Base-by-base conservation (phyloP, 2,797 vertebrate species). In the Acestrorhynchus altus region DNA sequence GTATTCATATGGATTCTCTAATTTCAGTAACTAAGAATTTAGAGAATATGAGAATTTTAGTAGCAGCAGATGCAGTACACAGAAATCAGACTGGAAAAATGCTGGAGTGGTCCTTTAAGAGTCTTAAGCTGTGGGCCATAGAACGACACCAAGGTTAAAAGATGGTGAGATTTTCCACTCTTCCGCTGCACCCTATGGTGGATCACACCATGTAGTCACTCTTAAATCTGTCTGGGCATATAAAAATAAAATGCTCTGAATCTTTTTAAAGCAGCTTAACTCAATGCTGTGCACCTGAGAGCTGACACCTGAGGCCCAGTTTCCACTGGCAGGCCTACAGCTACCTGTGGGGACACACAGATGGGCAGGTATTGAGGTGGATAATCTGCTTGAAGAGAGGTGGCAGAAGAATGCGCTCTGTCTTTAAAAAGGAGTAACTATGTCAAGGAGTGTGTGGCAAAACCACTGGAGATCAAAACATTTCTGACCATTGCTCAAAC, bases 361-460 rank as follows among this genome's bases (percentile, higher is more conserved):
- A 83, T 83, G 73, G 52, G 70, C 56, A 80, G 79, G 68, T 73
- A 72, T 77, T 46, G 68, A 60, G 66, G 78, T 74, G 70, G 49
- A 82, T 51, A 74, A 56, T 22, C 59, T 49, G 46, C 49, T 74
- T 44, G 10, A 31, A 56, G 40, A 20, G 16, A 39, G 22, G 51
- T 39, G 51, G 18, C 5, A 2, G 42, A 15, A 24, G 11, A 59
- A 52, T 22, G 7, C 11, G 11, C 22, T 20, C 4, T 64, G 35
- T 42, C n/a, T 2, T 9, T 40, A 11, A 63, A 26, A 54, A n/a
- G 8, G 24, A 57, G 15, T 10, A 40, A 15, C 39, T 39, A 40
- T 18, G 1, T 63, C 31, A 63, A 40, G 3, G 9, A 20, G 31
- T 13, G 15, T 16, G 26, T 22, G 26, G 15, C 10, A 31, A 31